Evolutionary conservation across 2,113 vertebrate genomes (phyloP).

Genomic region (Alouatta palliata): DNA sequence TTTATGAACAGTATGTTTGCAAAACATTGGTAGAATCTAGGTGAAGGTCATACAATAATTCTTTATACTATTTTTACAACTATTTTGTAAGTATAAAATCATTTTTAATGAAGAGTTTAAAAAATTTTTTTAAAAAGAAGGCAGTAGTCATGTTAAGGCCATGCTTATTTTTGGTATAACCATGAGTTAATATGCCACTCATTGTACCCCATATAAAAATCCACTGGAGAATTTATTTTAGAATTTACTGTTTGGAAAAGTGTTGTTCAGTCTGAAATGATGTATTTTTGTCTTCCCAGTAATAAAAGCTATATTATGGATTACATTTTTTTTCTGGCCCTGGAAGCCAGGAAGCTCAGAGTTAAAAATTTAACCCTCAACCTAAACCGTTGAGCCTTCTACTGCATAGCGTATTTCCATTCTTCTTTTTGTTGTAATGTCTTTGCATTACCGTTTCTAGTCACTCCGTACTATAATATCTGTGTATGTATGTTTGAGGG

Average conservation of each 20-base stretch:
- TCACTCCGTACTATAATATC: not conserved
- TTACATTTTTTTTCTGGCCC: slow-evolving; percentile 8
- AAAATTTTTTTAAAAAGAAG: not conserved
- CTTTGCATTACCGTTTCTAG: not conserved
- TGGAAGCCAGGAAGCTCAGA: not conserved
- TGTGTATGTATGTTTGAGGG: not conserved
- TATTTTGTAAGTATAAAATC: not conserved
- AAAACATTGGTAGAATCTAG: not conserved
- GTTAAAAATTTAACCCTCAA: not conserved
- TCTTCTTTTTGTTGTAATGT: not conserved
- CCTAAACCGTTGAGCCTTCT: not conserved
- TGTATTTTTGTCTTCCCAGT: not conserved
- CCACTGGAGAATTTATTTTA: not conserved
- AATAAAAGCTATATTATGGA: not conserved
- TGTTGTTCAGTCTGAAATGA: not conserved
- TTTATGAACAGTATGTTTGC: not conserved
- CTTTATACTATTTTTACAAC: not conserved
- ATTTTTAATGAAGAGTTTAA: not conserved
- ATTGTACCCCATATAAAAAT: not conserved
- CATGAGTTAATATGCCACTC: not conserved
- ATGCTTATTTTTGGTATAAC: not conserved
- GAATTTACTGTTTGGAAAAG: not conserved
- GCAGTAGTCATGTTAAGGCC: not conserved
- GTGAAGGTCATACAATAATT: not conserved
- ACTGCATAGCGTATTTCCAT: not conserved